A percentile compares a stretch with the other conserved stretches of the same genome.
Evolutionary conservation across 1,140 invertebrate species (phyloP).

Genomic region (Diorhabda elongata): DNA sequence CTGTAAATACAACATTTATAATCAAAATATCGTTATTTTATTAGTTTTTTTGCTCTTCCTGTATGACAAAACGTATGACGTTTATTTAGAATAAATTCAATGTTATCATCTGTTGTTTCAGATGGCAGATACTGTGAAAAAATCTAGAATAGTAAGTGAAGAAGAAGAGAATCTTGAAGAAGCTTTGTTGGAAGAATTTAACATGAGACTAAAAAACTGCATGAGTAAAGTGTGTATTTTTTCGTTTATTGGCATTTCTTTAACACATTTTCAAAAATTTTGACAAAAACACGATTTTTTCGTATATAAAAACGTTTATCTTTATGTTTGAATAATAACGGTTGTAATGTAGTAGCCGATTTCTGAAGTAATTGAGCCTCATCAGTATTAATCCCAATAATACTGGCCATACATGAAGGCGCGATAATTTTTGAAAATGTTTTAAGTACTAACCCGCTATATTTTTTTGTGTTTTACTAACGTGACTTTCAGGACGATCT

Average conservation of each 20-base stretch:
- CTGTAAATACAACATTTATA: too few species aligned
- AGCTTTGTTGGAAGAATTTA: slow-evolving; percentile 46
- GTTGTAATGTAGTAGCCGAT: too few species aligned
- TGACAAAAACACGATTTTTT: too few species aligned
- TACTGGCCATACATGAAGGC: too few species aligned
- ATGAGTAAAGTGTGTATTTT: slow-evolving; percentile 47
- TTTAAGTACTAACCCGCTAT: neutral
- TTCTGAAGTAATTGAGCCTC: neutral
- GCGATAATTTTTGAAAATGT: neutral
- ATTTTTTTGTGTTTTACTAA: slow-evolving; percentile 34
- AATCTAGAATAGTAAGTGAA: slow-evolving; percentile 49
- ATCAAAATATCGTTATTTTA: too few species aligned
- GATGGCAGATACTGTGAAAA: slow-evolving; percentile 48
- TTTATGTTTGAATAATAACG: too few species aligned
- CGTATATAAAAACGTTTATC: too few species aligned
- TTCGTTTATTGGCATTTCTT: slow-evolving; percentile 3
- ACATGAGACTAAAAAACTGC: slow-evolving; percentile 46
- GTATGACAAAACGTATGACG: too few species aligned
- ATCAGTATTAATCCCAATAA: neutral
- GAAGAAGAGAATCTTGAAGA: slow-evolving; percentile 42
- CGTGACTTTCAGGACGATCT: slow-evolving; percentile 36
- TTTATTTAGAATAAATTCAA: too few species aligned
- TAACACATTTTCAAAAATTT: slow-evolving; percentile 15
- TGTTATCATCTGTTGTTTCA: slow-evolving; percentile 28
- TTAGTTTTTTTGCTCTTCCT: too few species aligned